Percentiles rank a stretch among this genome's conserved stretches.
These are phyloP conservation scores for Sebastiscus albofasciatus DNA, from an alignment of 2,797 vertebrate species.

Conservation along the genomic window DNA sequence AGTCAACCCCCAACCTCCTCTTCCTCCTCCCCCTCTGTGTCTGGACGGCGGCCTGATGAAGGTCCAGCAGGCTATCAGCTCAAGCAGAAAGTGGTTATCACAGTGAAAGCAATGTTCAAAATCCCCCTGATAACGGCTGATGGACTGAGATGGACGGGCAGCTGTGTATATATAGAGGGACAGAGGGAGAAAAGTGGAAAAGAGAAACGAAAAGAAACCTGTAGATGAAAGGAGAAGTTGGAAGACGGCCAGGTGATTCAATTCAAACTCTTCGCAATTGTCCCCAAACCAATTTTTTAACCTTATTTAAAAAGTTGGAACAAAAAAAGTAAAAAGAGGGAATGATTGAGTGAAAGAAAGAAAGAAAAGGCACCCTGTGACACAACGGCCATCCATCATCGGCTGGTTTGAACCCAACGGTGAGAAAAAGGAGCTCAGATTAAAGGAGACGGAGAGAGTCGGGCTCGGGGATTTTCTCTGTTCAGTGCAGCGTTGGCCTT, in stretches of 20 bases:
- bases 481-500: conserved; percentile 44
- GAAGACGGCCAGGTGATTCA: conserved; percentile 36
- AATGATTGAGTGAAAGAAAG: conserved; percentile 32
- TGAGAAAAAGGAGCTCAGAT: conserved; percentile 59
- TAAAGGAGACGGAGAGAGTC: conserved; percentile 52
- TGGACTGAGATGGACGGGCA: conserved; percentile 44
- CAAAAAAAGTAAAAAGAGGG: conserved; percentile 25
- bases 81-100: conserved; percentile 65
- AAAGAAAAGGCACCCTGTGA: conserved; percentile 50
- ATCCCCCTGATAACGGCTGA: conserved; percentile 56
- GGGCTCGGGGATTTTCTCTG: conserved; percentile 50
- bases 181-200: conserved; percentile 44
- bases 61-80: conserved; percentile 64
- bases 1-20: conserved; percentile 19
- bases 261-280: conserved; percentile 40
- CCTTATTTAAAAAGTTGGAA: conserved; percentile 41
- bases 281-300: not conserved
- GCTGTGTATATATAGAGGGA: conserved; percentile 43
- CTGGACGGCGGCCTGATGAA: conserved; percentile 47
- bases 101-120: conserved; percentile 51
- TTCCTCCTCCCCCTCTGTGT: not conserved
- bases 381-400: conserved; percentile 65
- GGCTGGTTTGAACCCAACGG: conserved; percentile 37
- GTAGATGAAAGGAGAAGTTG: conserved; percentile 39
- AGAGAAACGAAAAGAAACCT: conserved; percentile 34